A percentile compares a stretch with the other conserved stretches of the same genome.
phyloP scores from a whole-genome alignment of 2,888 invertebrate species.

The Salticus scenicus region DNA sequence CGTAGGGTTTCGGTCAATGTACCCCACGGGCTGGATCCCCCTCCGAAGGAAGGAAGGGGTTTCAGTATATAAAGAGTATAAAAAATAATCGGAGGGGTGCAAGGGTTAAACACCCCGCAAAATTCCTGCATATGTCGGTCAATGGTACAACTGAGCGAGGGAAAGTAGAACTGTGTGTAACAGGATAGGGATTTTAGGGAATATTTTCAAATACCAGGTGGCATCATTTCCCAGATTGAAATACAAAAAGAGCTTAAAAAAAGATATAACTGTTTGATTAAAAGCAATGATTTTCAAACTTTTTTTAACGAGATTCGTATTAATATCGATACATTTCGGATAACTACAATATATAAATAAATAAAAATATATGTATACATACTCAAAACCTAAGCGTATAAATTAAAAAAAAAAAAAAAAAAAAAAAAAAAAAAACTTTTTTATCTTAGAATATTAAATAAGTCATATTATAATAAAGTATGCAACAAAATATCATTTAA shows the following conservation, averaged over 20 bases:
- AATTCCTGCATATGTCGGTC: slow-evolving; percentile 66
- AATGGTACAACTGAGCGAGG: slow-evolving; percentile 43
- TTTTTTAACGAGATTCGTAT: too few species aligned
- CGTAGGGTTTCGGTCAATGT: slow-evolving; percentile 11
- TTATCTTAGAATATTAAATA: too few species aligned
- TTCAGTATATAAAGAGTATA: neutral
- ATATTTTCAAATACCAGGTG: slow-evolving; percentile 30
- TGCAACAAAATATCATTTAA: too few species aligned
- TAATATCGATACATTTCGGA: too few species aligned
- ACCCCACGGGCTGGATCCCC: slow-evolving; percentile 5
- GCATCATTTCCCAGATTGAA: neutral
- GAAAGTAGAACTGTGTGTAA: neutral
- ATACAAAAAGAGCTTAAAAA: too few species aligned
- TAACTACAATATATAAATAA: neutral
- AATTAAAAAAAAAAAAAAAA: too few species aligned
- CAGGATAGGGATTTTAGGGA: slow-evolving; percentile 20
- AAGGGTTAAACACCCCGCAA: slow-evolving; percentile 35
- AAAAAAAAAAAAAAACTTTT: too few species aligned
- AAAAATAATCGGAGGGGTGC: neutral
- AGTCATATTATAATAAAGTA: too few species aligned
- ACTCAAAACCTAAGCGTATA: too few species aligned
- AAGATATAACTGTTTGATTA: too few species aligned
- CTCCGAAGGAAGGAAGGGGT: neutral
- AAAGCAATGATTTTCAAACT: too few species aligned
- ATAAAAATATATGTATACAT: neutral